Conservation (phyloP, 2,888 invertebrate genomes). For the Netelia virgata region DNA sequence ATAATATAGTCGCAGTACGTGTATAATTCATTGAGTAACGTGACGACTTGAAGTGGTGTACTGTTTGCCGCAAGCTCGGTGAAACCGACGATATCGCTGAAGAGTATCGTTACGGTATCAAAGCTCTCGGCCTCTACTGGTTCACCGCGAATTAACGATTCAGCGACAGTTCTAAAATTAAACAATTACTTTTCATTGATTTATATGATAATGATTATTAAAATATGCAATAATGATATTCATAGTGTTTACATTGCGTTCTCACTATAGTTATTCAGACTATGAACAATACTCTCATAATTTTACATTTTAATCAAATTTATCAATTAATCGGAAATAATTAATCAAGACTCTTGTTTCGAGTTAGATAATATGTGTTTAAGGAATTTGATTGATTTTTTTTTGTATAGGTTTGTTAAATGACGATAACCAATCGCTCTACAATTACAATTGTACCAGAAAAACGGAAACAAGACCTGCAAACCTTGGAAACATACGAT, state of each 20-base stretch:
- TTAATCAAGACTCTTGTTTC: neutral
- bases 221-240: neutral
- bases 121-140: conserved; percentile 93
- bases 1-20: conserved; percentile 97
- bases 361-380: neutral
- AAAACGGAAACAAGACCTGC: conserved; percentile 61
- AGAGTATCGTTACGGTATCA: conserved; percentile 93
- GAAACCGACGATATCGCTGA: conserved; percentile 94
- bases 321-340: neutral
- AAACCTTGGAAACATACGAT: conserved; percentile 94
- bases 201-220: neutral
- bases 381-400: no score
- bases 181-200: no score
- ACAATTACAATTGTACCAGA: conserved; percentile 11
- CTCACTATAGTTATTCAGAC: no score
- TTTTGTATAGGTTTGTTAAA: neutral
- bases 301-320: neutral
- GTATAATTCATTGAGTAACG: conserved; percentile 97
- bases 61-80: conserved; percentile 92
- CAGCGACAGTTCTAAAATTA: conserved; percentile 90
- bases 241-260: neutral
- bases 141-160: conserved; percentile 92
- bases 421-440: conserved; percentile 5
- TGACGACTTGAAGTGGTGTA: conserved; percentile 95
- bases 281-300: no score